Evolutionary conservation across 2,113 vertebrate genomes (phyloP), one percentile per base, ranked within the genome.

Genomic region (Zosterops hypoxanthus): DNA sequence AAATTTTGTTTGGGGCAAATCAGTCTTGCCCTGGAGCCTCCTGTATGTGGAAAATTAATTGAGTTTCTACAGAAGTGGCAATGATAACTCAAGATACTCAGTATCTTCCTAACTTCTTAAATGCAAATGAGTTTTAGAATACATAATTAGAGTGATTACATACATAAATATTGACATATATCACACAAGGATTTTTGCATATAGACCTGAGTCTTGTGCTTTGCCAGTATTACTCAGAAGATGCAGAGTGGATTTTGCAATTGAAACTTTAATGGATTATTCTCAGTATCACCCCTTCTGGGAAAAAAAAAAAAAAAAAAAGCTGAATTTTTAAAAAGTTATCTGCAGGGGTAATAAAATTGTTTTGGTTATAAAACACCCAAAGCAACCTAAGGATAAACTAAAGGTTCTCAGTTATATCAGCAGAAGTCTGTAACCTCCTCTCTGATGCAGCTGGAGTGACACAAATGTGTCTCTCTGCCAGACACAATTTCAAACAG

Each of bases 291-390:
- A 41, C 12, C 5, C 14, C 11, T 33, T 64, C 14, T 33, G 6
- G 0, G 1, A 47, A 36, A 39, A 44, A 55, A 53, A 29, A 16
- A 25, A 25, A 33, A 52, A 44, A 5, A 52, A 26, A 29, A 31
- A 14, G 3, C 2, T 9, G 8, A 13, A 17, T 7, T 12, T 14
- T 12, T 9, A 4, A 3, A 10, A 16, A 50, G 66, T 61, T 73
- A 33, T 15, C 4, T 31, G 1, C 7, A 12, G 0, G 3, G 0
- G 1, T 31, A 59, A 49, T 33, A 23, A 25, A 12, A 33, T 70
- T 65, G 4, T 36, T 91, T 81, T 41, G 12, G n/a, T 34, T 76
- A 24, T 49, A 39, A 52, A 89, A 47, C 9, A 81, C 23, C 36
- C 49, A 55, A 39, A 55, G 46, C 31, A 82, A 39, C 15, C 4